These are phyloP conservation scores for Smutsia gigantea DNA, from an alignment of 2,797 vertebrate genomes.

Conservation along the genomic window DNA sequence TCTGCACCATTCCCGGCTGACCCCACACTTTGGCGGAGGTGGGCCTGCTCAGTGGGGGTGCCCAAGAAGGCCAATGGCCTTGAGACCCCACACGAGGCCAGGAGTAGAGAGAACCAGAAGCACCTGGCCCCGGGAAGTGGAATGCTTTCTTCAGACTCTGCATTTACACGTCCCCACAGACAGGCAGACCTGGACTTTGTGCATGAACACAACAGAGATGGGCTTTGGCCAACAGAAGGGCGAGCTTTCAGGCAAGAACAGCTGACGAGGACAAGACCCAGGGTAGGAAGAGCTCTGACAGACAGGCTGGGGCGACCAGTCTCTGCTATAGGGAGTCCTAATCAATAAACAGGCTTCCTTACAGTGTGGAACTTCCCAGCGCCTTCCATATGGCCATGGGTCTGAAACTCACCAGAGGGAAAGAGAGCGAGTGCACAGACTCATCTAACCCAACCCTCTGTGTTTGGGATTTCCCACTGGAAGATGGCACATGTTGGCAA, in stretches of 20 bases:
- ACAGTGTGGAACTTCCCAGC: slow-evolving; percentile 63
- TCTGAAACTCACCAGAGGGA: not conserved
- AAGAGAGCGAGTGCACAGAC: not conserved
- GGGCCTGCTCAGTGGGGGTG: not conserved
- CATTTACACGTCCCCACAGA: not conserved
- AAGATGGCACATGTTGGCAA: not conserved
- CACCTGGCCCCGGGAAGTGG: not conserved
- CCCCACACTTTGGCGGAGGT: too few species aligned
- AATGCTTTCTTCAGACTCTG: not conserved
- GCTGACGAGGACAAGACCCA: not conserved
- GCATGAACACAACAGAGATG: not conserved
- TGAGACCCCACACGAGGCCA: not conserved
- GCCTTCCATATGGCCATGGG: not conserved
- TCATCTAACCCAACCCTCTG: not conserved
- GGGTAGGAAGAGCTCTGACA: not conserved
- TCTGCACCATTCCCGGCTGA: not conserved
- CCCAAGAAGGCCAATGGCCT: too few species aligned
- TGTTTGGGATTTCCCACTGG: not conserved
- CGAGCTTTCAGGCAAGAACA: not conserved
- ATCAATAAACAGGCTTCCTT: slow-evolving; percentile 12
- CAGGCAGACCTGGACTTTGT: not conserved
- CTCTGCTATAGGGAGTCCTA: not conserved
- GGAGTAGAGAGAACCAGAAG: not conserved
- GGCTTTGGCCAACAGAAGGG: not conserved
- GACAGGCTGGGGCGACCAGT: not conserved